Conservation (phyloP, 2,797 vertebrate species). For the Helostoma temminkii region DNA sequence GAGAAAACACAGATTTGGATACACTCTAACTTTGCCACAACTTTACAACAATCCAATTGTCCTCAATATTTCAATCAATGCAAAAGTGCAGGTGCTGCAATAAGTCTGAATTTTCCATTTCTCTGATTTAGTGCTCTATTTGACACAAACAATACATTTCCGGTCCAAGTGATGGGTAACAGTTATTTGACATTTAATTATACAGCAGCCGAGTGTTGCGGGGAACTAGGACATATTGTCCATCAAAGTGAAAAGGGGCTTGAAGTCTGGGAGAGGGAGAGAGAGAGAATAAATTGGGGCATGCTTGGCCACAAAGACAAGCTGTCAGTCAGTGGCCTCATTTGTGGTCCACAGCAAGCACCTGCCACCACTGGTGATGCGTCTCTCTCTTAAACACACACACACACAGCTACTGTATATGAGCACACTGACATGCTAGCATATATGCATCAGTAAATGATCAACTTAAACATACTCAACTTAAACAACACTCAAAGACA, state of each 20-base stretch:
- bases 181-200: slow-evolving; percentile 75
- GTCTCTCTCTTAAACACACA: slow-evolving; percentile 1
- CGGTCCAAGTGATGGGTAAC: slow-evolving; percentile 40
- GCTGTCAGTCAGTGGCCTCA: slow-evolving; percentile 75
- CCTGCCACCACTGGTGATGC: slow-evolving; percentile 53
- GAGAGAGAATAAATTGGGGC: slow-evolving; percentile 65
- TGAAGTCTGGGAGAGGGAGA: slow-evolving; percentile 44
- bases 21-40: slow-evolving; percentile 32
- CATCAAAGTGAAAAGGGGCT: slow-evolving; percentile 63
- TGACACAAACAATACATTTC: slow-evolving; percentile 61
- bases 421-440: not conserved
- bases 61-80: slow-evolving; percentile 52
- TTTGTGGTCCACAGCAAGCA: slow-evolving; percentile 68
- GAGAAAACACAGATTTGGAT: slow-evolving; percentile 5
- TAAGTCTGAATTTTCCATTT: slow-evolving; percentile 15
- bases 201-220: slow-evolving; percentile 49
- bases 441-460: slow-evolving; percentile 9
- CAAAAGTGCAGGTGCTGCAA: slow-evolving; percentile 41
- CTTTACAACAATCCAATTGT: slow-evolving; percentile 32
- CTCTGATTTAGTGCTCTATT: slow-evolving; percentile 50
- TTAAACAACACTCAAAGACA: slow-evolving; percentile 2
- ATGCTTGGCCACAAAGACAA: slow-evolving; percentile 64
- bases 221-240: slow-evolving; percentile 69
- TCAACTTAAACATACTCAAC: slow-evolving; percentile 3
- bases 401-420: not conserved